Evolutionary conservation across 2,797 vertebrate species (phyloP).

Genomic region (Pangasius krempfi): DNA sequence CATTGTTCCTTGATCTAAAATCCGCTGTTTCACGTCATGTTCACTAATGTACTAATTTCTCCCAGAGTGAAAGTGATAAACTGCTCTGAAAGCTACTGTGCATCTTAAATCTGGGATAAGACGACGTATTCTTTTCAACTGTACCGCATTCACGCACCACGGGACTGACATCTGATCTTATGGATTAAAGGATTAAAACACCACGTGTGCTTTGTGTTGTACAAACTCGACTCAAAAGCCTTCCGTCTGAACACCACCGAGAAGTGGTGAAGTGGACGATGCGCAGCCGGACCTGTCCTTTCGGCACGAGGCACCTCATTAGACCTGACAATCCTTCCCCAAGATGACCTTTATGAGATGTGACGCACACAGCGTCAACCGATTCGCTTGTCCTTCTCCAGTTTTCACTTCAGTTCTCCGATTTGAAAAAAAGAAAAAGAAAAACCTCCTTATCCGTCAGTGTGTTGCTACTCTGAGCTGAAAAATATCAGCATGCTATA

Average conservation of each 20-base stretch:
- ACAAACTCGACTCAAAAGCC: not conserved
- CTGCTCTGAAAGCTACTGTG: not conserved
- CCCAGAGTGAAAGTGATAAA: not conserved
- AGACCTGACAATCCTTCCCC: conserved; percentile 25
- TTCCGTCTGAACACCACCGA: not conserved
- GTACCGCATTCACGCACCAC: not conserved
- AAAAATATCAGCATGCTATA: not conserved
- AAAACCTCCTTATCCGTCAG: not conserved
- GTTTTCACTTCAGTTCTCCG: conserved; percentile 28
- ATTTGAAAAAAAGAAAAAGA: not conserved
- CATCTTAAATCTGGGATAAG: not conserved
- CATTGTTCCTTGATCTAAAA: not conserved
- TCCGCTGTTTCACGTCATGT: not conserved
- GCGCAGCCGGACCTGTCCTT: conserved; percentile 20
- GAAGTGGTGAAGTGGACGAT: not conserved
- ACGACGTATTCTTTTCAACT: not conserved
- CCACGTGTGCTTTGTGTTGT: not conserved
- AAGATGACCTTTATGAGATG: conserved; percentile 36
- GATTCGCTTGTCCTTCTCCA: conserved; percentile 17
- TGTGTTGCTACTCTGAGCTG: not conserved
- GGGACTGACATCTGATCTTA: not conserved
- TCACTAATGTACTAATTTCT: not conserved
- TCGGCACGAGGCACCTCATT: conserved; percentile 23
- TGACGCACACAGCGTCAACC: conserved; percentile 31
- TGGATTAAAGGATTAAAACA: not conserved